Evolutionary conservation across 2,797 vertebrate species (phyloP), one percentile per base, ranked within the genome.

Genomic region (Eupleurogrammus muticus): DNA sequence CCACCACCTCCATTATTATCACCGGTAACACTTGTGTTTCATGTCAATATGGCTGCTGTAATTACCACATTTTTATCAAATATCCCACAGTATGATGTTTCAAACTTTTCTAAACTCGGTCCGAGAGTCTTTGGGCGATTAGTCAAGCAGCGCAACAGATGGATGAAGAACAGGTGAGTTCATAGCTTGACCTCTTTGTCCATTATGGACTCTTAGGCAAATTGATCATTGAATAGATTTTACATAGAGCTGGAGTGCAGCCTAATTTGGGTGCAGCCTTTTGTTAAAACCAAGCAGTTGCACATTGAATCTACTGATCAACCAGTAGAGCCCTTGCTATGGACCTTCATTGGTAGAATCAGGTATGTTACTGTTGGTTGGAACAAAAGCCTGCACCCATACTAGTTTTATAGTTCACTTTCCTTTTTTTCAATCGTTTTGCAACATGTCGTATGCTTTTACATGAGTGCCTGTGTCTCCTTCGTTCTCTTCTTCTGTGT

Each of bases 401-500:
- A n/a, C 16, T 57, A 53, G 5, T 21, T 9, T 28, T 36, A 57
- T 17, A 46, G 5, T 40, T 2, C 14, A 10, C 17, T 57, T 16
- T 64, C 49, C 36, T 24, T 12, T n/a, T n/a, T n/a, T n/a, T n/a
- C n/a, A n/a, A n/a, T n/a, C 38, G 32, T 38, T 60, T 67, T 51
- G 28, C 7, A 61, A 69, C 5, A 40, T 40, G 23, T 62, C 46
- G n/a, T n/a, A n/a, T n/a, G n/a, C n/a, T n/a, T n/a, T n/a, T n/a
- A n/a, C n/a, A n/a, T n/a, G n/a, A n/a, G n/a, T n/a, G n/a, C n/a
- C n/a, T n/a, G n/a, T n/a, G n/a, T n/a, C n/a, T n/a, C n/a, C n/a
- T n/a, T n/a, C n/a, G n/a, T n/a, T n/a, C n/a, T n/a, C n/a, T n/a
- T n/a, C n/a, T n/a, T n/a, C n/a, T n/a, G n/a, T n/a, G n/a, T n/a